phyloP scores from a whole-genome alignment of 1,140 invertebrate genomes.

The Atta colombica region DNA sequence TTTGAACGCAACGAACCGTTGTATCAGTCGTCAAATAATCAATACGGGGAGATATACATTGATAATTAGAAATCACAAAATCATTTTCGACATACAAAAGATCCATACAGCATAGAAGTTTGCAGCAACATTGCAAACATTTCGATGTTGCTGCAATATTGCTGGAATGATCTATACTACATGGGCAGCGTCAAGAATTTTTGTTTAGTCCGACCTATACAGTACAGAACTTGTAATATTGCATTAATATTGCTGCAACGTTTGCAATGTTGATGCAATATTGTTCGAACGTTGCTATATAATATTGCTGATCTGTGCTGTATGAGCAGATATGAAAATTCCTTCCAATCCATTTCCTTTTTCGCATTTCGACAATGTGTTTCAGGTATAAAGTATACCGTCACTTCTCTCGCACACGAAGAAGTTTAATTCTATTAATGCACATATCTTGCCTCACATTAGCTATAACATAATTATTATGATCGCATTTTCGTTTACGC shows the following conservation, averaged over 20 bases:
- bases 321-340: background rate
- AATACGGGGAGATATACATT: background rate
- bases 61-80: background rate
- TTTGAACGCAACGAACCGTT: background rate
- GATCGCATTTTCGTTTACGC: constrained; percentile 6
- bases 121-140: too few species aligned
- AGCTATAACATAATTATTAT: constrained; percentile 21
- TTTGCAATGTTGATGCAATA: too few species aligned
- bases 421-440: constrained; percentile 19
- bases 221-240: too few species aligned
- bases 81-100: too few species aligned
- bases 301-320: too few species aligned
- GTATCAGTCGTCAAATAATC: background rate
- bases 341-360: constrained; percentile 2
- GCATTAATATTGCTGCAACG: too few species aligned
- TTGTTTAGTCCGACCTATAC: background rate
- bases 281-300: too few species aligned
- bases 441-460: constrained; percentile 32
- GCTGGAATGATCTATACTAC: too few species aligned
- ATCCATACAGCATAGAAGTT: too few species aligned
- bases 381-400: background rate
- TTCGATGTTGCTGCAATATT: too few species aligned
- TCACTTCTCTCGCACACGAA: background rate
- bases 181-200: background rate
- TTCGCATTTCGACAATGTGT: background rate